Evolutionary conservation across 2,888 invertebrate genomes (phyloP).

Genomic region (Asteroscopus sphinx): DNA sequence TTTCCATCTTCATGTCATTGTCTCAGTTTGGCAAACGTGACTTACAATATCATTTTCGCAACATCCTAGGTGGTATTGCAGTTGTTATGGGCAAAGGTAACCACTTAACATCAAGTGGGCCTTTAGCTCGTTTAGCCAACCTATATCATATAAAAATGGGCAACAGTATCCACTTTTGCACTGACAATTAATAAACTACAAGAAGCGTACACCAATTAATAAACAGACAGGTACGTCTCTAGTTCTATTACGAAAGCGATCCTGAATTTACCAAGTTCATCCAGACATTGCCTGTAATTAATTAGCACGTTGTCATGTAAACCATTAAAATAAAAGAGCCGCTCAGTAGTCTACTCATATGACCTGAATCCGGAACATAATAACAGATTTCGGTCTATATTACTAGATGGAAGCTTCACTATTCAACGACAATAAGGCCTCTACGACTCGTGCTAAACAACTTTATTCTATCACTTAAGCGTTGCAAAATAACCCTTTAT

Average conservation of each 20-base stretch:
- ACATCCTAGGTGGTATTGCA: too few species aligned
- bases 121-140: too few species aligned
- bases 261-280: not conserved
- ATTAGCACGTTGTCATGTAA: not conserved
- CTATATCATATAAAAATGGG: too few species aligned
- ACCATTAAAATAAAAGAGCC: constrained; percentile 20
- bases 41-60: too few species aligned
- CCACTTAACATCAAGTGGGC: too few species aligned
- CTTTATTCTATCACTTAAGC: not conserved
- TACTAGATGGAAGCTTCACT: constrained; percentile 58
- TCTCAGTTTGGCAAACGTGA: too few species aligned
- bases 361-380: constrained; percentile 51
- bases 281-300: not conserved
- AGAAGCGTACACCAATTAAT: too few species aligned
- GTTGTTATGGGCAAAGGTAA: too few species aligned
- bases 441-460: constrained; percentile 22
- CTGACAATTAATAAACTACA: too few species aligned
- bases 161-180: too few species aligned
- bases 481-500: constrained; percentile 34
- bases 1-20: too few species aligned
- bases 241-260: not conserved
- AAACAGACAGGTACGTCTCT: too few species aligned
- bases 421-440: constrained; percentile 60
- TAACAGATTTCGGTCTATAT: constrained; percentile 60
- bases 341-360: constrained; percentile 1